Evolutionary conservation across 1,140 invertebrate species (phyloP).

Genomic region (Linepithema humile): DNA sequence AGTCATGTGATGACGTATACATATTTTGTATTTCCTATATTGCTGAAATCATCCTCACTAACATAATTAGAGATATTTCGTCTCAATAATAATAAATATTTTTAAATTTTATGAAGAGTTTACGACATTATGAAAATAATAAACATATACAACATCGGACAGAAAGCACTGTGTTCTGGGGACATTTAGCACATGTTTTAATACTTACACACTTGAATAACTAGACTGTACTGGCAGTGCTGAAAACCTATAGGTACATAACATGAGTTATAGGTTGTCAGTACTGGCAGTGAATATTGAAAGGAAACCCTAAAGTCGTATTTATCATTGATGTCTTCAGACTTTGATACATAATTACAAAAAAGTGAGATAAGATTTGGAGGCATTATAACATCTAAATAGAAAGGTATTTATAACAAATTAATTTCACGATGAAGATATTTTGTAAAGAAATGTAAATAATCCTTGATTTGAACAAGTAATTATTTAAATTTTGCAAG

Average conservation of each 20-base stretch:
- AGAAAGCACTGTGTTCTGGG: constrained; percentile 10
- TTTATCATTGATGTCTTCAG: too few relatives aligned
- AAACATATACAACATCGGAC: background rate
- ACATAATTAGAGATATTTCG: background rate
- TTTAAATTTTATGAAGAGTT: background rate
- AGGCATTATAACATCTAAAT: too few relatives aligned
- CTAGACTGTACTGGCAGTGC: too few relatives aligned
- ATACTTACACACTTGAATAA: too few relatives aligned
- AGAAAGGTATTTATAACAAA: too few relatives aligned
- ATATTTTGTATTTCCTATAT: background rate
- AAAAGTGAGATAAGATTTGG: too few relatives aligned
- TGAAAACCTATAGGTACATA: too few relatives aligned
- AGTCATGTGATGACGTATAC: background rate
- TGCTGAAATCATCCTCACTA: background rate
- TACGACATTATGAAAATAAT: background rate
- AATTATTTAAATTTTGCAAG: background rate
- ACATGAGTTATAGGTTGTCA: too few relatives aligned
- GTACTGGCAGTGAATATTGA: too few relatives aligned
- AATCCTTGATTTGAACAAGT: background rate
- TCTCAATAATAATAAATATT: too few relatives aligned
- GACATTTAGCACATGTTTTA: background rate
- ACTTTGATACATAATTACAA: too few relatives aligned
- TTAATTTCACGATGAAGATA: background rate
- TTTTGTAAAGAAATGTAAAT: background rate
- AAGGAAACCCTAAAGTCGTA: too few relatives aligned